Evolutionary conservation across 2,888 invertebrate species (phyloP).

Genomic region (Caenorhabditis wallacei): DNA sequence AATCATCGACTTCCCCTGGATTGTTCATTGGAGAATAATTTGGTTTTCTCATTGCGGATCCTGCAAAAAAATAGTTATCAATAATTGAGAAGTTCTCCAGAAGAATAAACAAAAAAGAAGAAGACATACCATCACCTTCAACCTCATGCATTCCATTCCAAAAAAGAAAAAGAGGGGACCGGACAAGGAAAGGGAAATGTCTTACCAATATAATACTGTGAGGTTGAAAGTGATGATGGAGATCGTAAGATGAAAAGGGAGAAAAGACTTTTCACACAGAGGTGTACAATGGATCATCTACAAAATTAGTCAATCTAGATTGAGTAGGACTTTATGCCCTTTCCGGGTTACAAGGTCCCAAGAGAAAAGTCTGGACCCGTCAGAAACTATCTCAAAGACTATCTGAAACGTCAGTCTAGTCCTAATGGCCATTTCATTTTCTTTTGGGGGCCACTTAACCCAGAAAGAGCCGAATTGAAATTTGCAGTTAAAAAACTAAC

Average conservation of each 20-base stretch:
- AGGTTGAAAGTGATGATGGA: conserved; percentile 27
- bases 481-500: conserved; percentile 47
- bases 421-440: no score
- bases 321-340: no score
- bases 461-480: no score
- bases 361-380: no score
- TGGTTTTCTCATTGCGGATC: conserved; percentile 72
- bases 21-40: conserved; percentile 50
- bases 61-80: conserved; percentile 61
- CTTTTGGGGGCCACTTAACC: no score
- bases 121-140: conserved; percentile 36
- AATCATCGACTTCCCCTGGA: conserved; percentile 53
- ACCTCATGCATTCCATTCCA: conserved; percentile 16
- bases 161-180: conserved; percentile 9
- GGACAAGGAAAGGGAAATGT: not conserved
- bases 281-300: conserved; percentile 55
- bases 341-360: no score
- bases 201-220: conserved; percentile 32
- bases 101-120: not conserved
- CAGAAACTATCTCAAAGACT: no score
- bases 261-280: conserved; percentile 41
- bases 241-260: conserved; percentile 9
- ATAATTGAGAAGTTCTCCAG: not conserved
- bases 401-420: no score
- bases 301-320: not conserved